Conservation (phyloP, 2,797 vertebrate genomes). For the Eospalax fontanierii region DNA sequence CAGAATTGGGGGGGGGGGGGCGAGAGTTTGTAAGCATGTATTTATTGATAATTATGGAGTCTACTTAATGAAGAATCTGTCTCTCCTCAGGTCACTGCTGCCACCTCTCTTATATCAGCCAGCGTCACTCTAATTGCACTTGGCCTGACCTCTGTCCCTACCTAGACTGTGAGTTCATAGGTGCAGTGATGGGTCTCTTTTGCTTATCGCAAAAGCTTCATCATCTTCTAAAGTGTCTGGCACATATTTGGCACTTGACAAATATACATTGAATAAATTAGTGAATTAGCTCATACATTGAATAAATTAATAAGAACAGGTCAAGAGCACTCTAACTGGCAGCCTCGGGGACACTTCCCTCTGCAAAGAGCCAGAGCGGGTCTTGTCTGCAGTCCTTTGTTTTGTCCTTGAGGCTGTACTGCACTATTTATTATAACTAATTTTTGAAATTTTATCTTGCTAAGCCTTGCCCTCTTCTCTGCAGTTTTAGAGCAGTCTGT, state of each 20-base stretch:
- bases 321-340: too few relatives aligned
- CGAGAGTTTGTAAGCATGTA: neutral
- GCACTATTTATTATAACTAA: too few relatives aligned
- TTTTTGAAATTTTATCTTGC: neutral
- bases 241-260: too few relatives aligned
- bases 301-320: too few relatives aligned
- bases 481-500: neutral
- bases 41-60: neutral
- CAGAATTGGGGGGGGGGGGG: neutral
- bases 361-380: too few relatives aligned
- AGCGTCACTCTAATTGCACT: neutral
- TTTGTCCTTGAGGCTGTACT: too few relatives aligned
- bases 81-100: neutral
- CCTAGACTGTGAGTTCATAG: neutral
- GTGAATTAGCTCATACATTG: too few relatives aligned
- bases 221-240: too few relatives aligned
- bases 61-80: neutral
- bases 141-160: slow-evolving; percentile 6
- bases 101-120: neutral
- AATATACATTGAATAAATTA: too few relatives aligned
- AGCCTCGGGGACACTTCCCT: too few relatives aligned
- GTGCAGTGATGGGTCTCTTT: neutral
- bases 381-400: too few relatives aligned
- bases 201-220: neutral
- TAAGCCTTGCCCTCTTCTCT: neutral